Evolutionary conservation across 2,113 vertebrate genomes (phyloP), one percentile per base, ranked within the genome.

Genomic region (Oxygymnocypris stewartii): DNA sequence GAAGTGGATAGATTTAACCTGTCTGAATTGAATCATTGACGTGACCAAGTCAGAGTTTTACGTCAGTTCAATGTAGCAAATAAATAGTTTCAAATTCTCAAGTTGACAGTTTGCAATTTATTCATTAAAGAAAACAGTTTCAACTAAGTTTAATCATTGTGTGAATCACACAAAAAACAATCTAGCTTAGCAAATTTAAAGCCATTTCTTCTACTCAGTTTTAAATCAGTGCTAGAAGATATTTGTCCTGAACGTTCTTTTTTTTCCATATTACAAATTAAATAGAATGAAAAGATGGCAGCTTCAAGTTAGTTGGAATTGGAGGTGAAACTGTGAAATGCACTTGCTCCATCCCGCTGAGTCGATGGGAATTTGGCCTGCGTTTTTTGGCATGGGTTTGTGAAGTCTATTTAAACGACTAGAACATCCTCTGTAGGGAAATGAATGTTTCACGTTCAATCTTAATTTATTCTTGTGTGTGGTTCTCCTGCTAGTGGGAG

Each of bases 381-480:
- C 23, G 37, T 49, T 8, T 82, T 59, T 69, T 82, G 42, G 61
- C 82, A 57, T 4, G 44, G 42, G 12, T 42, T 74, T 12, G 42
- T 13, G 20, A 83, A 73, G 28, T 83, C 81, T 57, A 57, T 74
- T 74, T 61, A 37, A 59, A 87, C 54, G 51, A 49, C 57, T 18
- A 20, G 73, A 54, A 63, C 10, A 67, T 92, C 88, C 89, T 90
- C 89, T 89, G 88, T 92, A 89, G 88, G 85, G 88, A 90, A 91
- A 90, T 92, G 90, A 91, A 92, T 86, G 88, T 82, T 91, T 86
- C 79, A 87, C 57, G 65, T 92, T 90, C 28, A 31, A 31, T 31
- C 90, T 93, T 91, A 92, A 91, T 93, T 91, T 87, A 83, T 49
- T 77, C 44, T 54, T 10, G 14, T 69, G 42, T 77, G 86, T 31